Conservation (phyloP, 2,797 vertebrate species). For the Erpetoichthys calabaricus region DNA sequence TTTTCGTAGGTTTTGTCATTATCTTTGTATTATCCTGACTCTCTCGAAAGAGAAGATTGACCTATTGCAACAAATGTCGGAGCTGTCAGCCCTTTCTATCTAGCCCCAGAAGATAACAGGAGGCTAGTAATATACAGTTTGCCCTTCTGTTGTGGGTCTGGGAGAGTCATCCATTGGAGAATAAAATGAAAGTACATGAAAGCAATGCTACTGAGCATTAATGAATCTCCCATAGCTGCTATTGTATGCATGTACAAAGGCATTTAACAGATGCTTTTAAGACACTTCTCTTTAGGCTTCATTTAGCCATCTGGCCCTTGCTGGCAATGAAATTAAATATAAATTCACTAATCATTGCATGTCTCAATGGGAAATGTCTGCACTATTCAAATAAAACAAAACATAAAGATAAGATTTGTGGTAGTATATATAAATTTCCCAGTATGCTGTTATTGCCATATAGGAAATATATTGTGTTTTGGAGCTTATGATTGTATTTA, state of each 20-base stretch:
- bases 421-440: too few relatives aligned
- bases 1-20: too few relatives aligned
- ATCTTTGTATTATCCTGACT: too few relatives aligned
- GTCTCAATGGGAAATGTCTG: constrained; percentile 21
- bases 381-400: too few relatives aligned
- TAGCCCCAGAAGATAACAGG: background rate
- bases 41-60: background rate
- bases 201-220: constrained; percentile 14
- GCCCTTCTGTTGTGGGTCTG: constrained; percentile 1
- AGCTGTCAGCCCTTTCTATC: background rate
- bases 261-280: constrained; percentile 45
- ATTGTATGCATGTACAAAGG: constrained; percentile 34
- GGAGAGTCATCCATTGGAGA: constrained; percentile 1
- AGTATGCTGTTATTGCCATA: too few relatives aligned
- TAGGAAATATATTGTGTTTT: too few relatives aligned
- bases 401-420: too few relatives aligned
- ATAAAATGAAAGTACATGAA: constrained; percentile 1
- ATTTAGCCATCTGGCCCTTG: constrained; percentile 44
- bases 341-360: constrained; percentile 21
- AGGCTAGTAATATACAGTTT: background rate
- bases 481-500: too few relatives aligned
- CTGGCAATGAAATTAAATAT: constrained; percentile 35
- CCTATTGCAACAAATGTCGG: constrained; percentile 2
- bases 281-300: constrained; percentile 38
- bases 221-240: constrained; percentile 22